These are phyloP conservation scores for Bergia puertoricense DNA, from an alignment of 92 coral and sea anemone genomes.

Conservation along the genomic window DNA sequence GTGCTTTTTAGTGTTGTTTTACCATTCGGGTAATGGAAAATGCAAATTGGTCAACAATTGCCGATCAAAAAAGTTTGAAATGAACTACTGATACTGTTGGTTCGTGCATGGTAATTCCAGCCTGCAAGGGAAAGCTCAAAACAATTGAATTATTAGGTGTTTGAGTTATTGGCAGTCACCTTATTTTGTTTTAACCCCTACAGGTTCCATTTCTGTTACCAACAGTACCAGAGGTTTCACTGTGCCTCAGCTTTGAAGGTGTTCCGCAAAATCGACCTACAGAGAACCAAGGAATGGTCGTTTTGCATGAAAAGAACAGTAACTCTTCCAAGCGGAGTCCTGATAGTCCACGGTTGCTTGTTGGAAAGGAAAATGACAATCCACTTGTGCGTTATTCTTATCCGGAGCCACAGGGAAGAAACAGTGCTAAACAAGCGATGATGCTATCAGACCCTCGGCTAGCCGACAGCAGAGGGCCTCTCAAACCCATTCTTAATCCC, in stretches of 20 bases:
- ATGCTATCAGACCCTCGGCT: conserved; percentile 7
- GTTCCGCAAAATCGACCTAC: conserved; percentile 7
- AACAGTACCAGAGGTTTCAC: conserved; percentile 75
- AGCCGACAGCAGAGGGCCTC: conserved; percentile 66
- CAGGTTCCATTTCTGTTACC: conserved; percentile 62
- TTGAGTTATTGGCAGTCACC: neutral
- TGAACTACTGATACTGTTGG: too few species aligned
- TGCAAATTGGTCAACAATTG: too few species aligned
- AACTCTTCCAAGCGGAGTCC: neutral
- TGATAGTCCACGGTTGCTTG: neutral
- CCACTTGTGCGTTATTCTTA: neutral
- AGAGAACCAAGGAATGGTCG: conserved; percentile 25
- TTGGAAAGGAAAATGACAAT: neutral
- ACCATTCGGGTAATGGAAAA: too few species aligned
- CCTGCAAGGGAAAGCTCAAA: too few species aligned
- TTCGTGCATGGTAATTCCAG: too few species aligned
- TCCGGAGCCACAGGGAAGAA: conserved; percentile 16
- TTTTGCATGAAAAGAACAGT: conserved; percentile 15
- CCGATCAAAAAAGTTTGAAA: too few species aligned
- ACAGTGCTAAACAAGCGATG: conserved; percentile 43
- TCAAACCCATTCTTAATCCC: conserved; percentile 57
- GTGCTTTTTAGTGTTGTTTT: too few species aligned
- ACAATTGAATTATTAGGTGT: neutral
- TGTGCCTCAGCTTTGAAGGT: conserved; percentile 88
- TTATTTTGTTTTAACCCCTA: neutral